Evolutionary conservation across 2,797 vertebrate species (phyloP).

Genomic region (Selene dorsalis): DNA sequence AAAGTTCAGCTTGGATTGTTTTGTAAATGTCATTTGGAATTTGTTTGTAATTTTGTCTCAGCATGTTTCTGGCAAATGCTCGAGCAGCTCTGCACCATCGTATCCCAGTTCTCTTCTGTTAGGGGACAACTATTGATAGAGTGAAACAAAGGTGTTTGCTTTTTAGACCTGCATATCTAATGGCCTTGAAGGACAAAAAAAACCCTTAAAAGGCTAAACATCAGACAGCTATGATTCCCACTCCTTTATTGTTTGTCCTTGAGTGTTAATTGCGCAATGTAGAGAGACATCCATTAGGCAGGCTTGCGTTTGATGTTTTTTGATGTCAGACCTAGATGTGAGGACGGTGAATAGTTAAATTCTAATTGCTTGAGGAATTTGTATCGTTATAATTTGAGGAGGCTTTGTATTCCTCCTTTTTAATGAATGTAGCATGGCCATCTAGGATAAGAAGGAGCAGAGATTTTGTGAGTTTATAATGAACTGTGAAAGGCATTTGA

Average conservation of each 20-base stretch:
- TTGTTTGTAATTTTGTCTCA: conserved; percentile 30
- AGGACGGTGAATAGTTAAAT: conserved; percentile 81
- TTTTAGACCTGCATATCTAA: conserved; percentile 76
- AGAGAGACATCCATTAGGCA: conserved; percentile 78
- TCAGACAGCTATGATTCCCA: conserved; percentile 67
- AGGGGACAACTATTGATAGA: conserved; percentile 59
- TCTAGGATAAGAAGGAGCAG: conserved; percentile 70
- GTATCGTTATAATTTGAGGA: conserved; percentile 81
- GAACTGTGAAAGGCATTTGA: conserved; percentile 82
- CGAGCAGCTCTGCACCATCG: conserved; percentile 27
- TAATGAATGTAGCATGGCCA: conserved; percentile 77
- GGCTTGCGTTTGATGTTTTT: conserved; percentile 80
- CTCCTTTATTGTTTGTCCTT: conserved; percentile 83
- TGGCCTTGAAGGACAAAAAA: conserved; percentile 77
- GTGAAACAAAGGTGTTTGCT: conserved; percentile 80
- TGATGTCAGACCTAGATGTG: conserved; percentile 80
- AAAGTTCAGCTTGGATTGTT: neutral
- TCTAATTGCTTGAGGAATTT: conserved; percentile 82
- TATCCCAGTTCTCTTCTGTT: conserved; percentile 54
- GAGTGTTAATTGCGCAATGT: conserved; percentile 81
- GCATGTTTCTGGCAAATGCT: conserved; percentile 37
- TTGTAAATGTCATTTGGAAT: conserved; percentile 25
- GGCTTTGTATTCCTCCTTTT: conserved; percentile 81
- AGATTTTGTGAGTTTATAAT: conserved; percentile 81
- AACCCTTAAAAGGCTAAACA: conserved; percentile 59